Base-by-base conservation (phyloP, 2,797 vertebrate genomes). In the Epinephelus malabaricus region DNA sequence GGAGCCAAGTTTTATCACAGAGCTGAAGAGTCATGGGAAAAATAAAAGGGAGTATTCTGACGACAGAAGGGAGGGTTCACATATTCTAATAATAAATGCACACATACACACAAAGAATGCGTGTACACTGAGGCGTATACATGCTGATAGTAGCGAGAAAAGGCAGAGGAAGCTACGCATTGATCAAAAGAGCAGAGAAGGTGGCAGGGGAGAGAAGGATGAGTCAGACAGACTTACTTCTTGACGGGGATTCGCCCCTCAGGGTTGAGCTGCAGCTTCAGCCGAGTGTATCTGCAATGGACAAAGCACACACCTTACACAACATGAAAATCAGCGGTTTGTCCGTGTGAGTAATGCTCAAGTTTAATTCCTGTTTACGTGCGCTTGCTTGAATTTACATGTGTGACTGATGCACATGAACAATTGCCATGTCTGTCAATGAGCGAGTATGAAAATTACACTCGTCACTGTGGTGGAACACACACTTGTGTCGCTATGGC, bases 201-300 rank as follows among this genome's bases (percentile, higher is more conserved):
- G 64, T 49, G 81, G 60, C 64, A 77, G 61, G 51, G 69, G 62
- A 78, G 78, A 69, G 63, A 50, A 45, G 72, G 82, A 76, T 83
- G 79, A 90, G 86, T 90, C 87, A 86, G 69, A 86, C 19, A 72
- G 86, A 95, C 98, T 97, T 96, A 99, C 98, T 98, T 99, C 95
- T 99, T 99, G 86, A 99, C 96, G 86, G 97, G 97, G 94, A 99
- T 98, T 82, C 96, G 94, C 4, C 97, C 97, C 87, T 99, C 98
- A 27, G 97, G 96, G 91, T 97, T 99, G 72, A 97, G 96, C 94
- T 99, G 98, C 86, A 99, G 95, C 82, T 97, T 97, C 79, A 99
- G 96, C 82, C 97, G 97, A 23, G 96, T 97, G 90, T 96, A 96
- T 89, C 95, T 96, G 92, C 86, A 83, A 70, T 40, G 88, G 86